Base-by-base conservation (phyloP, 2,888 invertebrate species). In the Siphlonurus alternatus region DNA sequence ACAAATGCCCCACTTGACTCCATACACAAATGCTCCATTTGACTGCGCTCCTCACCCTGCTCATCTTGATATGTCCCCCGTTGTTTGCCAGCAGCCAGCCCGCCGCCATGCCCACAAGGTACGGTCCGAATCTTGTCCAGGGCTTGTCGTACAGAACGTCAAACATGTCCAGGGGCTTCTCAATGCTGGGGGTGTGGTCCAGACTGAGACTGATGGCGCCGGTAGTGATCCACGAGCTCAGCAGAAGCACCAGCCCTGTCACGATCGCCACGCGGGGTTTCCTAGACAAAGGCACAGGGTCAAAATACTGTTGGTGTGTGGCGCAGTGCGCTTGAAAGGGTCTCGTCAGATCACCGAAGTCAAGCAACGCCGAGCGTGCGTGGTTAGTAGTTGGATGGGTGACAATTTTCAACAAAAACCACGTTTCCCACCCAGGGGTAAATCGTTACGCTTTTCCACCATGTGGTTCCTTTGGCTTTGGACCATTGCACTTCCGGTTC, bases 191-290 rank as follows among this genome's bases (percentile, higher is more conserved):
- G 23, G 53, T 10, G 67, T 65, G 67, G 66, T 56, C 53, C 51
- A 61, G 25, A 62, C 19, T 64, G 71, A 87, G 82, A 0, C 89
- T 88, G 66, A 89, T 81, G 69, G 85, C 78, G 70, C 88, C 88
- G 15, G 89, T 86, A 15, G 86, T 83, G 64, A 83, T 80, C 88
- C 89, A 89, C 0, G 89, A 89, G 66, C 84, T 83, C 62, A 83
- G 75, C 74, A 89, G 74, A 68, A 89, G 76, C 25, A 83, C 71
- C 1, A 80, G 73, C 23, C 87, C 74, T 2, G 81, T 77, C 62
- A 78, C 73, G 66, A 80, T 80, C n/a, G 85, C 83, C 62, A 81
- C 77, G 74, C 84, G 86, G 62, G 74, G 61, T 54, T 22, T 24
- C 56, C 64, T 64, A 19, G 2, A 61, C 54, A 59, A 38, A 25